Base-by-base conservation (phyloP, 2,888 invertebrate species). In the Drosophila aldrichi region DNA sequence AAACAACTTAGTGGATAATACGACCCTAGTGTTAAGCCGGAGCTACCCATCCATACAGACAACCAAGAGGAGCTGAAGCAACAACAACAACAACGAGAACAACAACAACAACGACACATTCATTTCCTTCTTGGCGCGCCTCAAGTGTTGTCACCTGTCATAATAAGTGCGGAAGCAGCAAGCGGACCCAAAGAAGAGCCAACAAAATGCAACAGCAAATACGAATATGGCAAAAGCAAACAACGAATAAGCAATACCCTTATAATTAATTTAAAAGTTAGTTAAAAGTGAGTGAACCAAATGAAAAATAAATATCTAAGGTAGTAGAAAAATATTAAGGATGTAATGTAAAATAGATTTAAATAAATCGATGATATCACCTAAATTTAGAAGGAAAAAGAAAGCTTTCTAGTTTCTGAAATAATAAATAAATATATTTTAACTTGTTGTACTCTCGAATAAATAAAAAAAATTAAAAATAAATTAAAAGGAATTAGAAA, bases 91-190 rank as follows among this genome's bases (percentile, higher is more conserved):
- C 49, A 20, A 12, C 43, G 58, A 22, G 49, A 22, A 40, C 32
- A 44, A n/a, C 22, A 59, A 29, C 52, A 57, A 52, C 59, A 88
- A 71, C 81, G 58, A 74, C 67, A 89, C 85, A 79, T 85, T 87
- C 88, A 89, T 85, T 84, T 84, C 90, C 83, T 89, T 63, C 90
- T 81, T 70, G 88, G 87, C 89, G 87, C 83, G 90, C 79, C 87
- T 90, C 79, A 89, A 87, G 90, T 90, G 87, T 90, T 87, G 87
- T 90, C 87, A 87, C 87, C 87, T 87, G 87, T 87, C 87, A 87
- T 90, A 87, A 87, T 87, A 90, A 90, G 89, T 87, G 74, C 90
- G 85, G 87, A 84, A 88, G 82, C 80, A 66, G 86, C 82, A 71
- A 70, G 63, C 70, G 54, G 63, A 32, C 40, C 63, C 63, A 60